phyloP scores from a whole-genome alignment of 2,888 invertebrate genomes.

The Lasioglossum calceatum region DNA sequence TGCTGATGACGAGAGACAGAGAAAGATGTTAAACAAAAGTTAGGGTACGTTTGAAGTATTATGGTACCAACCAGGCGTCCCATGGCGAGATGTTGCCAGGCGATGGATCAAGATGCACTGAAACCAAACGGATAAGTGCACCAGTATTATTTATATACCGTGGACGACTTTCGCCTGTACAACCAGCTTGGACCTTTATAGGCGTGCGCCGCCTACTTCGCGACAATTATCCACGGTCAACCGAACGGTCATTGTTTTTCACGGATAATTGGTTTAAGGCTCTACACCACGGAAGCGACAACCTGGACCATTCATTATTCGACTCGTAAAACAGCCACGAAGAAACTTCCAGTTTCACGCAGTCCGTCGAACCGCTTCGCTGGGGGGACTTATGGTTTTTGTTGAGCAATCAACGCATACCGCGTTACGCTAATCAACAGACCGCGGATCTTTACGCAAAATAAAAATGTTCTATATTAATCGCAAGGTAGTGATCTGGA shows the following conservation, averaged over 20 bases:
- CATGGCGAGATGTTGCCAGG: slow-evolving; percentile 72
- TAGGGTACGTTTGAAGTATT: neutral
- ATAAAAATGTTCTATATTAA: no score
- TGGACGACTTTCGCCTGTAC: slow-evolving; percentile 79
- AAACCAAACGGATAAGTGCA: slow-evolving; percentile 69
- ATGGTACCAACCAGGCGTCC: slow-evolving; percentile 74
- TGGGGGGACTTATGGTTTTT: neutral
- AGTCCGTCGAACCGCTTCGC: neutral
- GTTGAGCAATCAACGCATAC: slow-evolving; percentile 1
- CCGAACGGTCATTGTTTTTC: slow-evolving; percentile 47
- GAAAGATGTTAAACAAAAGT: neutral
- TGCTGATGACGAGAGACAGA: slow-evolving; percentile 15
- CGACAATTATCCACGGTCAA: slow-evolving; percentile 64
- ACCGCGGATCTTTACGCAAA: no score
- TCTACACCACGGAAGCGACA: slow-evolving; percentile 10
- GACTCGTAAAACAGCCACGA: slow-evolving; percentile 41
- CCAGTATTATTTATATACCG: slow-evolving; percentile 80
- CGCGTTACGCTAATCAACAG: neutral
- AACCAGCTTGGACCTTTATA: slow-evolving; percentile 71
- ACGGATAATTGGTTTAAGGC: neutral
- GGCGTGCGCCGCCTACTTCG: slow-evolving; percentile 46
- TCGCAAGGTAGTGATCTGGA: no score
- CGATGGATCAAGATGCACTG: slow-evolving; percentile 73
- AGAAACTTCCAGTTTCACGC: slow-evolving; percentile 7
- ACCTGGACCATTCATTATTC: slow-evolving; percentile 9